Conservation (phyloP, 1,140 invertebrate genomes). For the Parapsyche elsis region DNA sequence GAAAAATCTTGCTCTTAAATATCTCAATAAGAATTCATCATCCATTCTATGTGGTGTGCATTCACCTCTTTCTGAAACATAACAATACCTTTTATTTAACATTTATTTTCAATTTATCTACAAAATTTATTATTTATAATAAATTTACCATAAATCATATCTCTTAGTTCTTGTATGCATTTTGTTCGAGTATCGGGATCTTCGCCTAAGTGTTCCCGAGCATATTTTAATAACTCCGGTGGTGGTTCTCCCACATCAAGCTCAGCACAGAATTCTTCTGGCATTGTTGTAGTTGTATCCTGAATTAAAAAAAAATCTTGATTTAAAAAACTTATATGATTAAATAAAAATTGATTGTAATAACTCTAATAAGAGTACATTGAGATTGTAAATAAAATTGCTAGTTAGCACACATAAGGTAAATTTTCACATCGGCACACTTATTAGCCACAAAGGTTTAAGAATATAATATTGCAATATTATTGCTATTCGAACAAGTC, state of each 20-base stretch:
- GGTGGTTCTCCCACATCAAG: conserved; percentile 63
- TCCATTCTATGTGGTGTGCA: conserved; percentile 81
- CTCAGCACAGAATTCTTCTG: conserved; percentile 43
- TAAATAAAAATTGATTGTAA: not conserved
- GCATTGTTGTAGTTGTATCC: conserved; percentile 37
- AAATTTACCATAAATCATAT: conserved; percentile 79
- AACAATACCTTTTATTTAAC: conserved; percentile 9
- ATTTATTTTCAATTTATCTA: conserved; percentile 3
- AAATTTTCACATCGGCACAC: too few species aligned
- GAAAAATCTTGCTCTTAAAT: conserved; percentile 85
- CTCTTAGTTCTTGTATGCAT: conserved; percentile 73
- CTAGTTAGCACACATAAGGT: too few species aligned
- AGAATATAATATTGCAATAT: not conserved
- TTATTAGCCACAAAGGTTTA: not conserved
- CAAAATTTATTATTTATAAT: not conserved
- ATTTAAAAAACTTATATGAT: not conserved
- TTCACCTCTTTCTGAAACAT: conserved; percentile 75
- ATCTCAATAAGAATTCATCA: conserved; percentile 83
- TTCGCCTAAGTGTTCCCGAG: conserved; percentile 61
- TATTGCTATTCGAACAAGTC: not conserved
- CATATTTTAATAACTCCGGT: conserved; percentile 61
- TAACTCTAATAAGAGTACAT: not conserved
- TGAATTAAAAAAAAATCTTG: not conserved
- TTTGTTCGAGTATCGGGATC: conserved; percentile 62
- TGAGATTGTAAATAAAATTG: too few species aligned